Evolutionary conservation across 2,888 invertebrate species (phyloP).

Genomic region (Julus scandinavius): DNA sequence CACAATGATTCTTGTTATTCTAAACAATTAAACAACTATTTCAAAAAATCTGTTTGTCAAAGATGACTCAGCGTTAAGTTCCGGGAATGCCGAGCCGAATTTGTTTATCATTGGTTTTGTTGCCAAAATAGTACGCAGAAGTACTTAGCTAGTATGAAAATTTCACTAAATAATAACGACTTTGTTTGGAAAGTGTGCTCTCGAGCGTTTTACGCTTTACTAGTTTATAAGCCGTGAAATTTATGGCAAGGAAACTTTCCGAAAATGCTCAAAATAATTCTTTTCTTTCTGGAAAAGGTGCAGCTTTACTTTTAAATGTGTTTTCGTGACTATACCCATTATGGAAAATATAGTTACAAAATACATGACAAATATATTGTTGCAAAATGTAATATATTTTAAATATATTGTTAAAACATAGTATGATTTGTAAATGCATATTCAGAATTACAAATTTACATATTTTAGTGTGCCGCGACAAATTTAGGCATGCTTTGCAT

Average conservation of each 20-base stretch:
- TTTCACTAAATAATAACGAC: no score
- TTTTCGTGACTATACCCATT: no score
- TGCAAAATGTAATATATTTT: neutral
- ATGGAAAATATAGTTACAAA: no score
- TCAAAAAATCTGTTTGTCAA: neutral
- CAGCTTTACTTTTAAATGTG: neutral
- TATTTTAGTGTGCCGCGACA: no score
- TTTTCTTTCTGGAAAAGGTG: neutral
- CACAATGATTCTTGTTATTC: constrained; percentile 23
- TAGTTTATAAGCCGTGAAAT: neutral
- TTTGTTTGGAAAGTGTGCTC: neutral
- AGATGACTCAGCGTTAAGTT: constrained; percentile 19
- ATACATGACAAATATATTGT: no score
- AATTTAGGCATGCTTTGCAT: no score
- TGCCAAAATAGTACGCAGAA: neutral
- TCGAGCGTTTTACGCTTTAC: neutral
- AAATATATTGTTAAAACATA: no score
- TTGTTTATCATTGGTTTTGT: neutral
- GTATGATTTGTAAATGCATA: no score
- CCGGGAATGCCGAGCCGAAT: neutral
- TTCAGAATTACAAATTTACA: no score
- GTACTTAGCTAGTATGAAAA: neutral
- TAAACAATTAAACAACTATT: constrained; percentile 33
- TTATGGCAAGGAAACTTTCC: neutral
- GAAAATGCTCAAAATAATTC: no score